phyloP scores from a whole-genome alignment of 2,888 invertebrate genomes.

The Amphipoea oculea region DNA sequence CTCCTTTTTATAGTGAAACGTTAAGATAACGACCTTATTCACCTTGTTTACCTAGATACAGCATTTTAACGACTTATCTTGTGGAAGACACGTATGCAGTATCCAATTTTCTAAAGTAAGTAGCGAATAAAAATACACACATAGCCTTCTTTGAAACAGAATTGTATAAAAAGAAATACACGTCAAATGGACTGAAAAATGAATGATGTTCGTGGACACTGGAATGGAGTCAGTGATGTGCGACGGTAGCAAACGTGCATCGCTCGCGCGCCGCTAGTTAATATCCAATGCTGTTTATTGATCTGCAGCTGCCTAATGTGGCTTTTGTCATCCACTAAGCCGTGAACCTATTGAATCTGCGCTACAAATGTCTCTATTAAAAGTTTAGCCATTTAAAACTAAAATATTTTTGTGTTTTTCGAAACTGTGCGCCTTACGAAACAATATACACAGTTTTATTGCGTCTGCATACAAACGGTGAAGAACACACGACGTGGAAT shows the following conservation, averaged over 20 bases:
- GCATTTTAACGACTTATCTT: slow-evolving; percentile 17
- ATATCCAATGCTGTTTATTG: slow-evolving; percentile 75
- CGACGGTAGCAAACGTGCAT: slow-evolving; percentile 61
- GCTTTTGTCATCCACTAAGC: slow-evolving; percentile 66
- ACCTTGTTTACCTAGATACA: slow-evolving; percentile 25
- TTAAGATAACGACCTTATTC: slow-evolving; percentile 32
- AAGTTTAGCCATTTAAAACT: slow-evolving; percentile 26
- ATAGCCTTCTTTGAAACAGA: slow-evolving; percentile 14
- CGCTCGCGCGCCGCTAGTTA: slow-evolving; percentile 55
- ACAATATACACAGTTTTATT: slow-evolving; percentile 62
- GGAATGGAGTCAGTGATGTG: slow-evolving; percentile 69
- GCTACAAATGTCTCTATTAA: slow-evolving; percentile 46
- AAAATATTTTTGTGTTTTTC: slow-evolving; percentile 23
- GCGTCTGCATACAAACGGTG: slow-evolving; percentile 50
- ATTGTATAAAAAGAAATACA: slow-evolving; percentile 38
- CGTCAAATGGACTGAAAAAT: slow-evolving; percentile 68
- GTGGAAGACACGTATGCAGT: not conserved
- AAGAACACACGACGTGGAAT: slow-evolving; percentile 48
- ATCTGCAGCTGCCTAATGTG: slow-evolving; percentile 73
- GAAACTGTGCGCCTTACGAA: slow-evolving; percentile 29
- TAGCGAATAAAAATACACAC: not conserved
- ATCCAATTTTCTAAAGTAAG: not conserved
- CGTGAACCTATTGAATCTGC: slow-evolving; percentile 69
- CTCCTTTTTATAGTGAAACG: slow-evolving; percentile 29
- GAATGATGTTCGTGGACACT: slow-evolving; percentile 62